Evolutionary conservation across 2,113 vertebrate species (phyloP), one percentile per base, ranked within the genome.

Genomic region (Eptesicus fuscus): DNA sequence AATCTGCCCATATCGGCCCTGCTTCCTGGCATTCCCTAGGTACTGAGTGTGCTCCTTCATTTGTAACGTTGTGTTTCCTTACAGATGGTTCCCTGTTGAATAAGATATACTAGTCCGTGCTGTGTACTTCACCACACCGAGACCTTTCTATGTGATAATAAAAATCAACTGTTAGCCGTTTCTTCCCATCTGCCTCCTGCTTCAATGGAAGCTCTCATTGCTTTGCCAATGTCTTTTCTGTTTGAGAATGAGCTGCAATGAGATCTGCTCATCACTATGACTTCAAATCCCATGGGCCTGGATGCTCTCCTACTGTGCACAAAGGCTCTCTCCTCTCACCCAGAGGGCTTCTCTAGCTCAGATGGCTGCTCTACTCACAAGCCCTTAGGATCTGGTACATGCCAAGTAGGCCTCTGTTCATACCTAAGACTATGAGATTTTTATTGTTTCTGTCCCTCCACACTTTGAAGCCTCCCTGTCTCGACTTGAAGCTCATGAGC

Each of bases 351-450:
- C 83, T 56, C 49, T 25, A 77, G 18, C 51, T 37, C 3, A 1
- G 22, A 14, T 1, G 0, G 0, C 63, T 30, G 51, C 1, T 22
- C 35, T 17, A 35, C 10, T 17, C 0, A 0, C 47, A 7, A 0
- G 8, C 11, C 35, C 65, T 32, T 3, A 23, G 88, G 63, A 30
- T 71, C 20, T 1, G 4, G 51, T 16, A 17, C 70, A 1, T 0
- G 49, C 10, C 4, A 44, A 44, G 25, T 14, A 13, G 70, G 10
- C 16, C 59, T 51, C 44, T 11, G 12, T 7, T 22, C 9, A 35
- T 0, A 5, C 22, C 35, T 16, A 9, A 2, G n/a, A 40, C 69
- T 0, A 9, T 28, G 42, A 35, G 61, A 22, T 20, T 85, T 69
- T 65, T 47, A 47, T 1, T 7, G 0, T 40, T 25, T 59, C 42